Evolutionary conservation across 2,113 vertebrate species (phyloP), one percentile per base, ranked within the genome.

Genomic region (Platichthys flesus): DNA sequence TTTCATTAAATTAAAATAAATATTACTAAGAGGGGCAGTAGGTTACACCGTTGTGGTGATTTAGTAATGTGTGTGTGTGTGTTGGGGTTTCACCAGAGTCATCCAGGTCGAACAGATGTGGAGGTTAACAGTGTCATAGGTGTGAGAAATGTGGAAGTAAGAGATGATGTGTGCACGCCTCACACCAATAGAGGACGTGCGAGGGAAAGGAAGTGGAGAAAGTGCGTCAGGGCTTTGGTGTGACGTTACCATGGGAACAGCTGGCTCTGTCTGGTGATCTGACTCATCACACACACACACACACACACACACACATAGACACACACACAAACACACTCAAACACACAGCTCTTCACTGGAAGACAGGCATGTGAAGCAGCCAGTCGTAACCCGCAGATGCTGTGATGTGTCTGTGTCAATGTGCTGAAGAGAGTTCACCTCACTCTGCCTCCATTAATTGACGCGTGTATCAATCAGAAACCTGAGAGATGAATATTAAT

Each of bases 171-270:
- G 45, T 16, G 45, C 15, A 49, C 45, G 4, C 2, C 45, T 49
- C 15, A 49, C 13, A 47, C 5, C 13, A 3, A 23, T n/a, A 73
- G 2, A 31, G 9, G 20, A 9, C 28, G 35, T 2, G 2, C 24
- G 66, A 20, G 21, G 58, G 14, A 59, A 9, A 31, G 47, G 23
- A 40, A 57, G 56, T 12, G 14, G 3, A 42, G 5, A 16, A 71
- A 56, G 71, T 9, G 55, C 74, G 60, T 62, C 14, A 15, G 8
- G 24, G 16, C 51, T 78, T 65, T 68, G 68, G 67, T 79, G 66
- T 83, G 81, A 63, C 56, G 45, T 84, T 85, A 13, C 67, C 65
- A 74, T 82, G 74, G 84, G 15, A 88, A 62, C 62, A 21, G 71
- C 52, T 67, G 52, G 58, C 59, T 67, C 18, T 13, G 47, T 71